phyloP scores from a whole-genome alignment of 1,140 invertebrate species.

The Bombus pascuorum region DNA sequence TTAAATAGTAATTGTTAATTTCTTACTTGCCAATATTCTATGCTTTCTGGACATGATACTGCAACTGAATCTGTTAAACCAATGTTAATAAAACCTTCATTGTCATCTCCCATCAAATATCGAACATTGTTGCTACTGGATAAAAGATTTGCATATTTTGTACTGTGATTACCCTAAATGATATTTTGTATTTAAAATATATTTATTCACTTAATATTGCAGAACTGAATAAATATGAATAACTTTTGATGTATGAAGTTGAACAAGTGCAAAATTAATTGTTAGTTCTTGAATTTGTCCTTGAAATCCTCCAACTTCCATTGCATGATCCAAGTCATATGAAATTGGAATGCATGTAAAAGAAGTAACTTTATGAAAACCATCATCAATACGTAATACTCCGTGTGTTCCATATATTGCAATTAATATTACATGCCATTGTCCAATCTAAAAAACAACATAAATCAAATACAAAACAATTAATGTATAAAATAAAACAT shows the following conservation, averaged over 20 bases:
- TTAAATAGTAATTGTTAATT: background rate
- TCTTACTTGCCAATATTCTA: constrained; percentile 48
- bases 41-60: constrained; percentile 19
- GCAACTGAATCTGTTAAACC: constrained; percentile 34
- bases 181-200: background rate
- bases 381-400: constrained; percentile 28
- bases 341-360: constrained; percentile 36
- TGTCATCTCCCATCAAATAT: constrained; percentile 43
- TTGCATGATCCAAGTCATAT: constrained; percentile 38
- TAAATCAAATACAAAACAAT: background rate
- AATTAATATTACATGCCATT: constrained; percentile 43
- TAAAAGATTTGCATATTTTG: constrained; percentile 3
- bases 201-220: background rate
- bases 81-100: constrained; percentile 36
- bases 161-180: constrained; percentile 7
- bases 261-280: constrained; percentile 43
- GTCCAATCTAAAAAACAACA: constrained; percentile 31
- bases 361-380: background rate
- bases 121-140: constrained; percentile 19
- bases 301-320: constrained; percentile 40
- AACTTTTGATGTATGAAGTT: constrained; percentile 25
- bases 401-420: constrained; percentile 21
- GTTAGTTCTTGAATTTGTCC: constrained; percentile 50
- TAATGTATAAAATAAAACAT: background rate
- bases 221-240: background rate